Conservation (phyloP, 2,113 vertebrate genomes). For the Pseudonaja textilis region DNA sequence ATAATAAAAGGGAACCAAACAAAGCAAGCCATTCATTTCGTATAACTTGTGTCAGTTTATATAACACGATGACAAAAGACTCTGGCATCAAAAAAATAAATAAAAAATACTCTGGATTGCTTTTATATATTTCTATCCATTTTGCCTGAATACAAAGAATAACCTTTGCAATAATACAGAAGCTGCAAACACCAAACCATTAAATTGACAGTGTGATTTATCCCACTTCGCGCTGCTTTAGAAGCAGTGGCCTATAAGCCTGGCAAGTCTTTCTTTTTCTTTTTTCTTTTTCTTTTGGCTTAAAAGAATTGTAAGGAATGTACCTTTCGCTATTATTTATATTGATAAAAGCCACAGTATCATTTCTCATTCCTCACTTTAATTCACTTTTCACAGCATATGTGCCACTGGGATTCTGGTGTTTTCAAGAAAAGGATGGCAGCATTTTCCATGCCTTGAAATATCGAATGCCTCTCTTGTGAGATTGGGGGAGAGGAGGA, state of each 20-base stretch:
- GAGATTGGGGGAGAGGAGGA: not conserved
- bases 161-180: slow-evolving; percentile 67
- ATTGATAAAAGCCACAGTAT: slow-evolving; percentile 70
- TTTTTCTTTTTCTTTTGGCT: slow-evolving; percentile 38
- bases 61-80: slow-evolving; percentile 51
- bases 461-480: not conserved
- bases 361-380: slow-evolving; percentile 67
- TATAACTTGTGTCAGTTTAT: slow-evolving; percentile 37
- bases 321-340: slow-evolving; percentile 71
- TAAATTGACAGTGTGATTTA: slow-evolving; percentile 74
- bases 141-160: slow-evolving; percentile 61
- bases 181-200: slow-evolving; percentile 52
- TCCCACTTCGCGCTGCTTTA: slow-evolving; percentile 68
- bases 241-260: slow-evolving; percentile 70
- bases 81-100: slow-evolving; percentile 17
- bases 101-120: slow-evolving; percentile 49
- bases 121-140: slow-evolving; percentile 61
- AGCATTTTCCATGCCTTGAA: not conserved
- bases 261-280: slow-evolving; percentile 30
- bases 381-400: slow-evolving; percentile 64
- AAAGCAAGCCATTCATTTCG: slow-evolving; percentile 53
- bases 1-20: slow-evolving; percentile 37
- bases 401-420: slow-evolving; percentile 67
- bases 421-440: not conserved
- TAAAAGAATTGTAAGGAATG: slow-evolving; percentile 73